Percentiles rank a stretch among this genome's conserved stretches.
Conservation (phyloP, 2,888 invertebrate genomes). For the Lissocephala sabroskyi region DNA sequence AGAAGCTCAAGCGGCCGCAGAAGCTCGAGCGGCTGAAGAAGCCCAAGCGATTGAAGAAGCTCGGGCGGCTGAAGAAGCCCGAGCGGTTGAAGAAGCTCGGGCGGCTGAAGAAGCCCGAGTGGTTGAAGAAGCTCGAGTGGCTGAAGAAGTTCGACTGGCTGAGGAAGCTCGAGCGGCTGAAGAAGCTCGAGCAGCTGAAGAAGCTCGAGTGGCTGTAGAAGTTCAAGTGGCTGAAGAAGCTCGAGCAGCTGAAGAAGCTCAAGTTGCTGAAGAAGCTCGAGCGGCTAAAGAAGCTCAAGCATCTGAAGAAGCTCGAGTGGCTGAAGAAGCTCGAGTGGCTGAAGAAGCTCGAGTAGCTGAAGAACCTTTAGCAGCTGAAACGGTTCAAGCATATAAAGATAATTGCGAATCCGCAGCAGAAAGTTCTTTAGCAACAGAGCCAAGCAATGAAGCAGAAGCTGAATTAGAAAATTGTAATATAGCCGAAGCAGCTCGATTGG, state of each 20-base stretch:
- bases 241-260: too few relatives aligned
- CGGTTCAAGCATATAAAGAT: too few relatives aligned
- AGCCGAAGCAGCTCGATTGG: slow-evolving; percentile 73
- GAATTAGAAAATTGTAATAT: slow-evolving; percentile 44
- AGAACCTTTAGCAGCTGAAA: too few relatives aligned
- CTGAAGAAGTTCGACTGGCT: slow-evolving; percentile 69
- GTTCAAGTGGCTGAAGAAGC: slow-evolving; percentile 77
- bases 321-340: slow-evolving; percentile 72
- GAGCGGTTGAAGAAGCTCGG: slow-evolving; percentile 26
- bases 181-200: slow-evolving; percentile 81
- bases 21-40: slow-evolving; percentile 77
- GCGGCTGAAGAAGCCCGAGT: slow-evolving; percentile 71
- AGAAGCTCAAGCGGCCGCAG: slow-evolving; percentile 80
- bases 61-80: slow-evolving; percentile 54
- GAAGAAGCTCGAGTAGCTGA: too few relatives aligned
- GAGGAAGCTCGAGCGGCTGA: slow-evolving; percentile 74
- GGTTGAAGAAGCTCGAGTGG: slow-evolving; percentile 66
- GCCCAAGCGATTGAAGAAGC: slow-evolving; percentile 76
- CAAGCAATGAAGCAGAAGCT: too few relatives aligned
- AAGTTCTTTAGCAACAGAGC: too few relatives aligned
- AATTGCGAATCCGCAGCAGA: too few relatives aligned
- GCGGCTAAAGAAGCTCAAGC: slow-evolving; percentile 36
- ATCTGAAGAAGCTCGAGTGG: slow-evolving; percentile 27
- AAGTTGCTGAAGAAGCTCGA: slow-evolving; percentile 75
- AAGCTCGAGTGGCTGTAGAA: slow-evolving; percentile 79